Conservation (phyloP, 2,888 invertebrate genomes). For the Cylindroiulus punctatus region DNA sequence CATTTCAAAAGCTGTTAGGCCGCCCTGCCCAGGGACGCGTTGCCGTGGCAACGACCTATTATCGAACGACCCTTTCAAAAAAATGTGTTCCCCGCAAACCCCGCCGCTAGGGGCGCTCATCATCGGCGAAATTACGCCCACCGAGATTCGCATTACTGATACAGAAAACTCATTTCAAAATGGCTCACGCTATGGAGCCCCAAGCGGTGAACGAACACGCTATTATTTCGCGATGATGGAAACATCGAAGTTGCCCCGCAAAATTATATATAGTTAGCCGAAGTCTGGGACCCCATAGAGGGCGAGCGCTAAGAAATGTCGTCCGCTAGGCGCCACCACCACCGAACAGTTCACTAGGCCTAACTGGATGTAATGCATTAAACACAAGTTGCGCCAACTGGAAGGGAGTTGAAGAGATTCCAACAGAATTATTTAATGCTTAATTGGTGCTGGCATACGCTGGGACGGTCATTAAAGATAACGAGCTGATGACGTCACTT, state of each 20-base stretch:
- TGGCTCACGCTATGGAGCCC: conserved; percentile 43
- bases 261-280: conserved; percentile 39
- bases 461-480: not conserved
- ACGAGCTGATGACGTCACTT: not conserved
- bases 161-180: conserved; percentile 45
- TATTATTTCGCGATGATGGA: conserved; percentile 43
- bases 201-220: conserved; percentile 16
- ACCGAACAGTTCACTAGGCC: not conserved
- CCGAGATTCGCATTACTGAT: conserved; percentile 43
- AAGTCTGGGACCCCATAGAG: conserved; percentile 28
- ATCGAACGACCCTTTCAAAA: conserved; percentile 43
- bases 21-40: conserved; percentile 40
- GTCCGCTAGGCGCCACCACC: conserved; percentile 4
- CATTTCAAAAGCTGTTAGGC: conserved; percentile 50
- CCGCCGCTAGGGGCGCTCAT: conserved; percentile 43
- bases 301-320: conserved; percentile 5
- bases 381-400: not conserved
- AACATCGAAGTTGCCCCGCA: conserved; percentile 1
- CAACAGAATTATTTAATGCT: not conserved
- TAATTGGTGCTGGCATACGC: not conserved
- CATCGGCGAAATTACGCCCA: conserved; percentile 35
- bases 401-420: not conserved
- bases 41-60: conserved; percentile 49
- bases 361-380: not conserved
- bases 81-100: not conserved